A percentile compares a stretch with the other conserved stretches of the same genome.
These are phyloP conservation scores for Crenuchus spilurus DNA, from an alignment of 2,797 vertebrate species.

Conservation along the genomic window DNA sequence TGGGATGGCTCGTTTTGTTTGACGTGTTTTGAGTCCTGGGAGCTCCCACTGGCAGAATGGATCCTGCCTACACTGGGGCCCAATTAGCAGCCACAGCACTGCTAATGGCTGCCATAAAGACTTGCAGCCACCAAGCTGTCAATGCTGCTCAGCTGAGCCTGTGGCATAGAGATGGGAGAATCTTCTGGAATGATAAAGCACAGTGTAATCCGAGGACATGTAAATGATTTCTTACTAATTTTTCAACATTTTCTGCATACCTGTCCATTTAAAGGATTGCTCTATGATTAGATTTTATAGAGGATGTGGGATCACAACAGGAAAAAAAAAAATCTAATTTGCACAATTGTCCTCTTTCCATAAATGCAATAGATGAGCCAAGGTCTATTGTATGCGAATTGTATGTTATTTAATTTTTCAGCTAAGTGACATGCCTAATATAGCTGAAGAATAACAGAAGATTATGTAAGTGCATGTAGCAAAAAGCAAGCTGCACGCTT, in stretches of 20 bases:
- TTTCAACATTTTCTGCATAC: background rate
- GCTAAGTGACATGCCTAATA: too few species aligned
- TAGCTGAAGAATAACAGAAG: too few species aligned
- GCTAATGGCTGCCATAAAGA: slow-evolving; percentile 40
- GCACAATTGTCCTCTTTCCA: too few species aligned
- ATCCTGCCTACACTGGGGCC: slow-evolving; percentile 19
- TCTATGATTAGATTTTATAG: too few species aligned
- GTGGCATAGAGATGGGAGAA: background rate
- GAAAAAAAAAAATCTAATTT: too few species aligned
- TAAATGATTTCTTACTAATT: background rate
- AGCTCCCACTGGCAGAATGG: slow-evolving; percentile 8
- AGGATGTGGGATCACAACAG: too few species aligned
- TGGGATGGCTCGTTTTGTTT: slow-evolving; percentile 18
- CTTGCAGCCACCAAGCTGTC: slow-evolving; percentile 34
- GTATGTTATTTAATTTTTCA: too few species aligned
- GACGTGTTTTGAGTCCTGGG: background rate
- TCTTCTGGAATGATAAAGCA: background rate
- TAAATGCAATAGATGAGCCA: too few species aligned
- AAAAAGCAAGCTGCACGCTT: too few species aligned
- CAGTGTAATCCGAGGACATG: background rate
- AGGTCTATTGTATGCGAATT: too few species aligned
- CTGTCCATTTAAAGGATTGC: background rate
- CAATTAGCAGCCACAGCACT: slow-evolving; percentile 43
- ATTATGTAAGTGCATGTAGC: too few species aligned
- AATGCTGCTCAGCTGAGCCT: slow-evolving; percentile 1